Percentiles rank a stretch among this genome's conserved stretches.
Conservation (phyloP, 2,797 vertebrate species). For the Melanotaenia nigrans region DNA sequence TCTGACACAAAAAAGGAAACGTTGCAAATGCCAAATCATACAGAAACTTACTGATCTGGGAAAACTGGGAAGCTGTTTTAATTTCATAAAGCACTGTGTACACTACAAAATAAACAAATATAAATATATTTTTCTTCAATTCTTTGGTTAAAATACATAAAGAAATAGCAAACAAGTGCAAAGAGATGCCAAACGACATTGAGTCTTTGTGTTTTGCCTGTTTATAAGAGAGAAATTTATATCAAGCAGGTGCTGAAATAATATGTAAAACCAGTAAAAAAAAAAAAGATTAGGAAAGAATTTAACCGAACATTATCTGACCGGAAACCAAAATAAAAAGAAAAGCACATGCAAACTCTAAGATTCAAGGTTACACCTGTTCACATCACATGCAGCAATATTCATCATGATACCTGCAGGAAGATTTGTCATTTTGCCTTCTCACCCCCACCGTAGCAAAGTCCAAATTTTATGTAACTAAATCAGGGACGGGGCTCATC, state of each 20-base stretch:
- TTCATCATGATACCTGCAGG: constrained; percentile 16
- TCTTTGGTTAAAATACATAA: not conserved
- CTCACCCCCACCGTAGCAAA: constrained; percentile 10
- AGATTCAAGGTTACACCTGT: constrained; percentile 9
- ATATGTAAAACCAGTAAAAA: too few species aligned
- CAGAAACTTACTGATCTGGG: too few species aligned
- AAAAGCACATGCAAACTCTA: not conserved
- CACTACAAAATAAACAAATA: not conserved
- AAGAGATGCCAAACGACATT: not conserved
- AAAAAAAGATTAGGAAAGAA: too few species aligned
- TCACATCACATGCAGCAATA: not conserved
- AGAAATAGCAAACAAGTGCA: not conserved
- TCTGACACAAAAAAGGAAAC: too few species aligned
- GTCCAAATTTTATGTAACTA: constrained; percentile 2
- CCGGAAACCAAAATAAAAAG: too few species aligned
- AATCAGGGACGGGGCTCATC: not conserved
- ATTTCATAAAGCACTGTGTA: too few species aligned
- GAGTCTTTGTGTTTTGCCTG: constrained; percentile 1
- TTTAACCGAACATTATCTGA: too few species aligned
- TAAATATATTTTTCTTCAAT: not conserved
- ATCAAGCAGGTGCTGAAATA: too few species aligned
- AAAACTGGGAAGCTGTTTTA: too few species aligned
- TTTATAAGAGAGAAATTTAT: too few species aligned
- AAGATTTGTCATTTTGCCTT: constrained; percentile 1
- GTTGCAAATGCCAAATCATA: too few species aligned